Base-by-base conservation (phyloP, 2,888 invertebrate genomes). In the Neoitamus cyanurus region DNA sequence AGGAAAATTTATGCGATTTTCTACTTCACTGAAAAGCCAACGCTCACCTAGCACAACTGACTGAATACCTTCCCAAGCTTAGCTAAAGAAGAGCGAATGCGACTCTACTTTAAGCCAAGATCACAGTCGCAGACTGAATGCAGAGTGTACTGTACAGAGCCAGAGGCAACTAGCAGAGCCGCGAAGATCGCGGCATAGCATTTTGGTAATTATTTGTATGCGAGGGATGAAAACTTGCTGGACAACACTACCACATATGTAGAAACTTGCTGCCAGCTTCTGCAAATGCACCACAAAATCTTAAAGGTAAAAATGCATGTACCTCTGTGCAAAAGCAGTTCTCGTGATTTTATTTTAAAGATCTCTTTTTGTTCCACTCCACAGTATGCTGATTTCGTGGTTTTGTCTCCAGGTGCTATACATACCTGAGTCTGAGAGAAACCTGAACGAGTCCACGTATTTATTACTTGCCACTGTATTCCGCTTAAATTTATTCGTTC, bases 191-290 rank as follows among this genome's bases (percentile, higher is more conserved):
- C 31, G 31, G 30, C 30, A 30, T 28, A 30, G 42, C 75, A 75
- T 28, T 75, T 75, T 78, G 48, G 78, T 78, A 48, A 58, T 58
- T 58, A 46, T 78, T 48, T 78, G 48, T 78, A 58, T 78, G 78
- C 25, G 25, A 48, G 31, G 48, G 78, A 78, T 78, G 78, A 78
- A 77, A 78, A 78, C 78, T 78, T 20, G 78, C 78, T 78, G 28
- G 46, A 31, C 78, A 78, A 48, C 78, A 78, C 58, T 9, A 75
- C 37, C n/a, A 75, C 75, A 75, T 13, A 28, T 42, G 15, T 58
- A 58, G n/a, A n/a, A 31, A 70, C n/a, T 31, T 2, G 25, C 20
- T 58, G 25, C 58, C 58, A 58, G 70, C 70, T 34, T 70, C 70
- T 70, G 70, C 70, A 70, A 70, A 70, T 58, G 58, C 58, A 58